A percentile compares a stretch with the other conserved stretches of the same genome.
Evolutionary conservation across 1,140 invertebrate species (phyloP).

Genomic region (Bombus vancouverensis): DNA sequence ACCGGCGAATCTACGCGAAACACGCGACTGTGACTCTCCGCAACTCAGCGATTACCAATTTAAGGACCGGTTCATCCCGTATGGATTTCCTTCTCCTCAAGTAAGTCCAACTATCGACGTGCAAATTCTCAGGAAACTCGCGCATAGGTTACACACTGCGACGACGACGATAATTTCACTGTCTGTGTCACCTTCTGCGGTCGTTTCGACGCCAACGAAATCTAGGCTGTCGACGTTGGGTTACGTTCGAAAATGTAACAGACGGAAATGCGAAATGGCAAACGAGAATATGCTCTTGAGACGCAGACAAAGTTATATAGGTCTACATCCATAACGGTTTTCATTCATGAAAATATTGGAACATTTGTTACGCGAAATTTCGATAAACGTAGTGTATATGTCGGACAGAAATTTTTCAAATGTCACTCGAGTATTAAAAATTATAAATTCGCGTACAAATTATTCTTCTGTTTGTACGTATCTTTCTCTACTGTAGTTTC

Average conservation of each 20-base stretch:
- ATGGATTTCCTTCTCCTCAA: slow-evolving; percentile 42
- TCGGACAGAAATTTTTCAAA: too few relatives aligned
- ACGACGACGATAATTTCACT: background rate
- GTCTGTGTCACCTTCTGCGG: background rate
- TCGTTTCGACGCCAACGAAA: background rate
- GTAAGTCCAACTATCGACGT: slow-evolving; percentile 1
- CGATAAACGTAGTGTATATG: too few relatives aligned
- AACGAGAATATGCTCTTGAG: background rate
- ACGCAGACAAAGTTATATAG: too few relatives aligned
- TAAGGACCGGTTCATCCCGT: slow-evolving; percentile 52
- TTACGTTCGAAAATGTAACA: background rate
- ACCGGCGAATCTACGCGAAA: slow-evolving; percentile 18
- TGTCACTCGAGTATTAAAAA: too few relatives aligned
- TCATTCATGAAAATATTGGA: too few relatives aligned
- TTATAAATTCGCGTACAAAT: too few relatives aligned
- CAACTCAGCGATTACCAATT: slow-evolving; percentile 60
- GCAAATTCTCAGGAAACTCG: slow-evolving; percentile 6
- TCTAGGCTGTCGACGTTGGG: background rate
- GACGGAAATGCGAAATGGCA: background rate
- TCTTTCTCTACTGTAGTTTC: too few relatives aligned
- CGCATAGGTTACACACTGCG: background rate
- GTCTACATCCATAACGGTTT: too few relatives aligned
- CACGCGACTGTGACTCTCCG: background rate
- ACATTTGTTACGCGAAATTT: too few relatives aligned
- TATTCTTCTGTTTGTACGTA: too few relatives aligned